These are phyloP conservation scores for Trachymyrmex cornetzi DNA, from an alignment of 1,140 invertebrate genomes.

Conservation along the genomic window DNA sequence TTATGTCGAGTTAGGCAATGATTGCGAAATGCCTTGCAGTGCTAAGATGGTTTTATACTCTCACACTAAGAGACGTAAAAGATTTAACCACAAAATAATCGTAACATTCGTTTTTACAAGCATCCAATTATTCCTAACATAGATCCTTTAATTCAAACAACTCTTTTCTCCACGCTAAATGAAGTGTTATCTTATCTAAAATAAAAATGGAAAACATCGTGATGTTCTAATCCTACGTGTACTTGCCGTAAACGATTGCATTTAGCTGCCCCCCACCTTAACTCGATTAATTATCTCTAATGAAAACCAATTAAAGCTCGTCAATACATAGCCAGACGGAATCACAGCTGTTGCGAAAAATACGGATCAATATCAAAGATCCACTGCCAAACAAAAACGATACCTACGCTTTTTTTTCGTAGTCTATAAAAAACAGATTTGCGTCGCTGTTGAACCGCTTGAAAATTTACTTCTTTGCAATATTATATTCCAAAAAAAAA, in stretches of 20 bases:
- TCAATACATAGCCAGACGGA: conserved; percentile 42
- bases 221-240: conserved; percentile 8
- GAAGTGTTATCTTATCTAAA: conserved; percentile 24
- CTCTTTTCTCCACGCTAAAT: background rate
- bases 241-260: conserved; percentile 55
- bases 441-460: background rate
- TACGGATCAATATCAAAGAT: conserved; percentile 23
- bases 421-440: conserved; percentile 40
- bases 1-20: conserved; percentile 53
- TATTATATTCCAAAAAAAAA: background rate
- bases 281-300: conserved; percentile 71
- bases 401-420: conserved; percentile 43
- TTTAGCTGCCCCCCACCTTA: conserved; percentile 43
- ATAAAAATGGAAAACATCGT: conserved; percentile 41
- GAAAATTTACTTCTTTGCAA: background rate
- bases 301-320: conserved; percentile 73
- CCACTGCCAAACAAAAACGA: conserved; percentile 35
- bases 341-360: conserved; percentile 41
- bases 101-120: background rate
- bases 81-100: conserved; percentile 1
- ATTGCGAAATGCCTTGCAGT: conserved; percentile 28
- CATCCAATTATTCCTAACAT: background rate
- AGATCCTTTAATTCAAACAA: conserved; percentile 1
- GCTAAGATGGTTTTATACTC: conserved; percentile 24
- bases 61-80: background rate